Percentiles rank a stretch among this genome's conserved stretches.
phyloP scores from a whole-genome alignment of 2,113 vertebrate species.

The Eulemur rufifrons region DNA sequence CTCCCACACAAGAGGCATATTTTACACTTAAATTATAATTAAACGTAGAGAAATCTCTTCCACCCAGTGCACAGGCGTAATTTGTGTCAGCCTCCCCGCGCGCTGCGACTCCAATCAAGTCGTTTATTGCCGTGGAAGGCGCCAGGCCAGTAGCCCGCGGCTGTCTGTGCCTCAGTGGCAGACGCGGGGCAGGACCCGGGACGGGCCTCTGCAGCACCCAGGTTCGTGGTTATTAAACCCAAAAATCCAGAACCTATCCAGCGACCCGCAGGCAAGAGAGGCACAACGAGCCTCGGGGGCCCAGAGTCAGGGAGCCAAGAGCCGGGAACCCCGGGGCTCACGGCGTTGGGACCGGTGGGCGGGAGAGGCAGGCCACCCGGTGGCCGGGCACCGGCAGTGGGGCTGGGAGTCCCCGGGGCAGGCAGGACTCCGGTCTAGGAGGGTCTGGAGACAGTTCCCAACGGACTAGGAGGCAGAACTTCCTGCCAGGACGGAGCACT shows the following conservation, averaged over 20 bases:
- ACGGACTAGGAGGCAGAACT: accelerated
- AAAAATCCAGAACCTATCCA: neutral
- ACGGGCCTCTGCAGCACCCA: accelerated
- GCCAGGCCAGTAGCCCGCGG: neutral
- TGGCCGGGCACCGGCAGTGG: accelerated
- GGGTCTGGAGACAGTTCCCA: accelerated
- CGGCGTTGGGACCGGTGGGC: accelerated
- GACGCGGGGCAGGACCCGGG: accelerated
- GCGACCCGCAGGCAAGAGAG: neutral
- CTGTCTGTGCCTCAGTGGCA: neutral
- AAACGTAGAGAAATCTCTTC: conserved; percentile 71
- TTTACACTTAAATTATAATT: conserved; percentile 82
- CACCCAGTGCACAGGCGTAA: conserved; percentile 43
- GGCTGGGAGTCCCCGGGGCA: accelerated
- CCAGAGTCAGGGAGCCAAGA: accelerated
- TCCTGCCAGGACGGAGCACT: accelerated
- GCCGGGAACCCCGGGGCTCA: accelerated
- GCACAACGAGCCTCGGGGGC: accelerated
- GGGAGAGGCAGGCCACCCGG: accelerated
- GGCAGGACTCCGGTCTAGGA: neutral
- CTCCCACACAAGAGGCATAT: conserved; percentile 73
- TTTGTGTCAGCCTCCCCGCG: neutral
- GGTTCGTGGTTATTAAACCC: neutral
- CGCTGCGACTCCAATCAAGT: neutral
- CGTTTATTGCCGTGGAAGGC: neutral